Percentiles rank a stretch among this genome's conserved stretches.
Evolutionary conservation across 2,797 vertebrate genomes (phyloP).

Genomic region (Dicrostonyx torquatus): DNA sequence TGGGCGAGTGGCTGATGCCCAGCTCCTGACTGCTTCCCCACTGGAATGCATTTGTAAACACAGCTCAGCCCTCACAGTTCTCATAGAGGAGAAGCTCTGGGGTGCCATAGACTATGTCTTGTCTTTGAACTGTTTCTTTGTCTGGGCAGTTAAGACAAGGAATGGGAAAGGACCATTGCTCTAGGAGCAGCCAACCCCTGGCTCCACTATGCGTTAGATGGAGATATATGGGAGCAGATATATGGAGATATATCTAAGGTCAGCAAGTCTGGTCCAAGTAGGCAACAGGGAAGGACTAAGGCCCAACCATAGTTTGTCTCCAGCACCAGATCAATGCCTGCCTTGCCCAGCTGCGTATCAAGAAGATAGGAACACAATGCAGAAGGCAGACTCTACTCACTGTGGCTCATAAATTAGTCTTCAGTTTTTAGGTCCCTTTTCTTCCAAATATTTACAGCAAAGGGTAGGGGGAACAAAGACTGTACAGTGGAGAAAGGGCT

Average conservation of each 20-base stretch:
- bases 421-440: not conserved
- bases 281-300: not conserved
- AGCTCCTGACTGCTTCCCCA: not conserved
- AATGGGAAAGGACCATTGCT: not conserved
- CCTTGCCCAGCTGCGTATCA: not conserved
- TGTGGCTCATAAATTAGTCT: not conserved
- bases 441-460: not conserved
- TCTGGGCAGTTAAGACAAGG: not conserved
- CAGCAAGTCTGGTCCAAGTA: not conserved
- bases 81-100: not conserved
- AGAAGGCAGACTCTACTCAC: not conserved
- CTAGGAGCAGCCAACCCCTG: not conserved
- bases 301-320: not conserved
- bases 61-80: not conserved
- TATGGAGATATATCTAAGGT: not conserved
- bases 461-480: not conserved
- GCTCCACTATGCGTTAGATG: not conserved
- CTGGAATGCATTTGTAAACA: not conserved
- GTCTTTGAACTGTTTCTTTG: conserved; percentile 46
- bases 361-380: not conserved
- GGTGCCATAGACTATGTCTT: conserved; percentile 40
- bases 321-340: not conserved
- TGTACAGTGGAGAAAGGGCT: not conserved
- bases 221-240: not conserved
- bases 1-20: not conserved